A percentile compares a stretch with the other conserved stretches of the same genome.
phyloP scores from a whole-genome alignment of 2,113 vertebrate species.

The Myrmecophaga tridactyla region DNA sequence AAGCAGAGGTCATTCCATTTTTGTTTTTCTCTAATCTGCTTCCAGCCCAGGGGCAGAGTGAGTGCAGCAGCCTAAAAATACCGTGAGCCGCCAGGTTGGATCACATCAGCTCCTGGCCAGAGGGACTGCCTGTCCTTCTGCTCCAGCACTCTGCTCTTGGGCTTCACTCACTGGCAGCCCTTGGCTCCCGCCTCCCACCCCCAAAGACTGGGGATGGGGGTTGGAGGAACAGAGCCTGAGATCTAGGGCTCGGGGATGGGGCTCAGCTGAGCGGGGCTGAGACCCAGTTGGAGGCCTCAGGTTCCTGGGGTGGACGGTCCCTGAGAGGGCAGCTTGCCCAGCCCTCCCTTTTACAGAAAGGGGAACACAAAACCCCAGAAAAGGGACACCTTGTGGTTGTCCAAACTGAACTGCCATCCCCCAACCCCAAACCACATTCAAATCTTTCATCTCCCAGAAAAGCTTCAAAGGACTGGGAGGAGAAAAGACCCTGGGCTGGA shows the following conservation, averaged over 20 bases:
- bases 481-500: neutral
- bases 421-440: neutral
- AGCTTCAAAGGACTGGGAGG: neutral
- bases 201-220: neutral
- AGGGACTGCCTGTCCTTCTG: neutral
- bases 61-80: constrained; percentile 65
- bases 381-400: neutral
- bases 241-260: neutral
- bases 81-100: neutral
- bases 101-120: neutral
- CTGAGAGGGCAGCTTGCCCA: neutral
- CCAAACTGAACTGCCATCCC: neutral
- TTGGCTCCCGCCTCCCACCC: neutral
- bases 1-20: constrained; percentile 62
- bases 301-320: neutral
- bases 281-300: neutral
- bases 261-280: neutral
- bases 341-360: neutral
- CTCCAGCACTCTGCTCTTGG: neutral
- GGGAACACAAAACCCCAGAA: neutral
- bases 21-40: constrained; percentile 52
- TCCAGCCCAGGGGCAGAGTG: constrained; percentile 41
- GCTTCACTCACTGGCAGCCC: neutral
- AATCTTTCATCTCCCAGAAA: neutral
- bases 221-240: neutral